These are phyloP conservation scores for Cepaea hortensis DNA, from an alignment of 2,888 invertebrate genomes.

Conservation along the genomic window DNA sequence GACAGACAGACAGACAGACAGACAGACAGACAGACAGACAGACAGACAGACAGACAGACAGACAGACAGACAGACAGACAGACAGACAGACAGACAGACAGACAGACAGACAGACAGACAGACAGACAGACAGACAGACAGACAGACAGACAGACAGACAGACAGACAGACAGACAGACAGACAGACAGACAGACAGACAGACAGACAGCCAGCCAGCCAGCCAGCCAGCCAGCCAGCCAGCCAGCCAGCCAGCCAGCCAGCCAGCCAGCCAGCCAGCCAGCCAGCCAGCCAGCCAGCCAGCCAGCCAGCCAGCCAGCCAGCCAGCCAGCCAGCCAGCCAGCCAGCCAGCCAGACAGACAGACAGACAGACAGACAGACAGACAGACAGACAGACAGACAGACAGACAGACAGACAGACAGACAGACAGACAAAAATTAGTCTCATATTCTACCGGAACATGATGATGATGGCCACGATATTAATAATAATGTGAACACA, in stretches of 20 bases:
- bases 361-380: constrained; percentile 21
- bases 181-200: constrained; percentile 15
- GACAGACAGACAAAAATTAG: no score
- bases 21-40: constrained; percentile 29
- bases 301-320: neutral
- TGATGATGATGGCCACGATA: no score
- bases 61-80: neutral
- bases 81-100: constrained; percentile 11
- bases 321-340: constrained; percentile 10
- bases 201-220: constrained; percentile 12
- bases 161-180: constrained; percentile 22
- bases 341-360: constrained; percentile 16
- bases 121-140: constrained; percentile 13
- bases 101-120: constrained; percentile 29
- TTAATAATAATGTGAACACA: no score
- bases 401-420: constrained; percentile 15
- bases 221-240: neutral
- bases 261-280: constrained; percentile 6
- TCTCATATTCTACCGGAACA: no score
- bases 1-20: constrained; percentile 11
- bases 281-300: constrained; percentile 1
- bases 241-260: constrained; percentile 7
- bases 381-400: constrained; percentile 17
- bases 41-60: constrained; percentile 13
- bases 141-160: neutral